These are phyloP conservation scores for Lepidonotus clava DNA, from an alignment of 2,888 invertebrate genomes.

Conservation along the genomic window DNA sequence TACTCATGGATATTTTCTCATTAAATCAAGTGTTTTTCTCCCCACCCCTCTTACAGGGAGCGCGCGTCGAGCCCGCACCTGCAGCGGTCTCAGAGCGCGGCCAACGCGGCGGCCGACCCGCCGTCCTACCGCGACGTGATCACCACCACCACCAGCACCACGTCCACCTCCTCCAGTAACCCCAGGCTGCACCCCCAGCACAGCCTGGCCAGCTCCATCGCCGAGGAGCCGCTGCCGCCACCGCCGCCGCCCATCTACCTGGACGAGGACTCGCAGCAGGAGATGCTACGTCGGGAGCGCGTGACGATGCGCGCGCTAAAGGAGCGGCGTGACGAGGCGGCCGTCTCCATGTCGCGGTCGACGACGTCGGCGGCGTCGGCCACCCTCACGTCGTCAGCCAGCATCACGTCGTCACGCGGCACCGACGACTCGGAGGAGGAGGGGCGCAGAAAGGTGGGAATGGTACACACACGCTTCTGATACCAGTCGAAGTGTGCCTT, in stretches of 20 bases:
- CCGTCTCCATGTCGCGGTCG: conserved; percentile 57
- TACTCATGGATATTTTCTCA: no score
- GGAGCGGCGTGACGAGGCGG: conserved; percentile 41
- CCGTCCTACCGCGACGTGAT: conserved; percentile 40
- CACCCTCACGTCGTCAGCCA: conserved; percentile 61
- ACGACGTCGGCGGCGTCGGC: conserved; percentile 63
- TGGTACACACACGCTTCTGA: conserved; percentile 45
- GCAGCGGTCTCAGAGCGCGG: conserved; percentile 50
- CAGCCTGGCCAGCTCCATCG: conserved; percentile 55
- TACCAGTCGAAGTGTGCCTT: neutral
- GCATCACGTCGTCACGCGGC: conserved; percentile 61
- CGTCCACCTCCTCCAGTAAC: neutral
- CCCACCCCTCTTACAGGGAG: conserved; percentile 1
- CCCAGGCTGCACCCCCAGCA: conserved; percentile 1
- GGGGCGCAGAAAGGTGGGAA: conserved; percentile 60
- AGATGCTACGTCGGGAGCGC: conserved; percentile 29
- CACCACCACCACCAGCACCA: neutral
- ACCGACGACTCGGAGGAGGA: conserved; percentile 64
- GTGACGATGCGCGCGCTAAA: conserved; percentile 44
- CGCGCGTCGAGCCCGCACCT: conserved; percentile 53
- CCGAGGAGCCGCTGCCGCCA: conserved; percentile 64
- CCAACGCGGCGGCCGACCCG: neutral
- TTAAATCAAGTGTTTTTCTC: neutral
- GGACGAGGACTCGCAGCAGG: conserved; percentile 55
- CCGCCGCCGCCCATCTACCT: conserved; percentile 65